These are phyloP conservation scores for Eledone cirrhosa DNA, from an alignment of 2,888 invertebrate genomes.

Conservation along the genomic window DNA sequence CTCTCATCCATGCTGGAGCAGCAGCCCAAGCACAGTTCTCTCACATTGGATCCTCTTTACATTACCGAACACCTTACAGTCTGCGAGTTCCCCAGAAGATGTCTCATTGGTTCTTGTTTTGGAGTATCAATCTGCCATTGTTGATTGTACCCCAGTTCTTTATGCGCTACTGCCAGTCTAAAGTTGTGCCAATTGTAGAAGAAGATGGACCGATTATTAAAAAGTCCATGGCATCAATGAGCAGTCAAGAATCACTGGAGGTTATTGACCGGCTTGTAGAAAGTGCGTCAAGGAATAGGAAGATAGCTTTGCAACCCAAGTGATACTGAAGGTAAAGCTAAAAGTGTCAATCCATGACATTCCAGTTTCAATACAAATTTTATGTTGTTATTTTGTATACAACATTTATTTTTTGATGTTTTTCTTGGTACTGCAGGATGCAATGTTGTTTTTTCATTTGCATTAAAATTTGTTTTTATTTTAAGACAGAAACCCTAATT, in stretches of 20 bases:
- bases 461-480: too few species aligned
- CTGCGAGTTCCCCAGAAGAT: conserved; percentile 41
- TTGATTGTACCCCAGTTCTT: conserved; percentile 56
- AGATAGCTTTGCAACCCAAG: neutral
- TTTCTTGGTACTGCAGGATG: too few species aligned
- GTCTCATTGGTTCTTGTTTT: conserved; percentile 43
- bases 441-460: too few species aligned
- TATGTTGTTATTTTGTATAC: too few species aligned
- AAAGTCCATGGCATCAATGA: neutral
- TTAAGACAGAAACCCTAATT: too few species aligned
- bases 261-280: conserved; percentile 18
- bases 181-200: neutral
- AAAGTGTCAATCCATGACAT: too few species aligned
- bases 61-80: conserved; percentile 46
- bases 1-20: conserved; percentile 60
- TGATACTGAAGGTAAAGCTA: neutral
- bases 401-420: too few species aligned
- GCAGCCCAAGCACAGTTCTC: conserved; percentile 57
- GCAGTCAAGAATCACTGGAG: conserved; percentile 1
- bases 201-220: neutral
- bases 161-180: conserved; percentile 42
- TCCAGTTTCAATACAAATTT: too few species aligned
- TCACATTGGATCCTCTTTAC: conserved; percentile 48
- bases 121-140: conserved; percentile 50
- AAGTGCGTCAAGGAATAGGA: conserved; percentile 1